Evolutionary conservation across 2,888 invertebrate genomes (phyloP).

Genomic region (Heliconius erato): DNA sequence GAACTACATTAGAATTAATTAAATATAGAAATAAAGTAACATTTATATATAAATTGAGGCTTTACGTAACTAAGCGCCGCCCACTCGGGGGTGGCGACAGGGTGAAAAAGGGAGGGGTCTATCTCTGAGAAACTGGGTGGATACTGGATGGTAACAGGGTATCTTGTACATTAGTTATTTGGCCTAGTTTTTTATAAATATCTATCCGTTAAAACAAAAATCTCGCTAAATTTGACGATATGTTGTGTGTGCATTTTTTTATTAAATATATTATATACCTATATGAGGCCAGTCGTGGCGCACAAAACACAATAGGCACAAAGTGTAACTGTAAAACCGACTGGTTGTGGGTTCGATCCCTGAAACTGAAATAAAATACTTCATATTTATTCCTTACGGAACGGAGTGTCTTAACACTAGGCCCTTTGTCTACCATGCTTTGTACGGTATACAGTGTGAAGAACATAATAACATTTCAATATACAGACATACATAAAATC

Average conservation of each 20-base stretch:
- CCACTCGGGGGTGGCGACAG: conserved; percentile 21
- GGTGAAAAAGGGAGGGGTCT: background rate
- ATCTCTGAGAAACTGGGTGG: conserved; percentile 44
- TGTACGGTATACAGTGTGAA: too few species aligned
- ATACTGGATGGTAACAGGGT: conserved; percentile 37
- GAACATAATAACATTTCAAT: too few species aligned
- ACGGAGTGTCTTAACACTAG: too few species aligned
- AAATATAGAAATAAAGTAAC: conserved; percentile 4
- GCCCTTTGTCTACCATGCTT: too few species aligned
- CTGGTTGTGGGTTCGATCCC: background rate
- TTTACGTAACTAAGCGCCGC: conserved; percentile 29
- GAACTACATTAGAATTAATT: background rate
- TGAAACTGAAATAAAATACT: too few species aligned
- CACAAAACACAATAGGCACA: too few species aligned
- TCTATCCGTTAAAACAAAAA: background rate
- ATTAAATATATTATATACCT: too few species aligned
- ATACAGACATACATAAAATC: too few species aligned
- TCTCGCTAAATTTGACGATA: too few species aligned
- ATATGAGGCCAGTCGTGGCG: too few species aligned
- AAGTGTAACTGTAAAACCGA: background rate
- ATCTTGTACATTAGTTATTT: conserved; percentile 32
- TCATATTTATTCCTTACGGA: too few species aligned
- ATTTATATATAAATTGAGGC: conserved; percentile 6
- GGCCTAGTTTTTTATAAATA: background rate
- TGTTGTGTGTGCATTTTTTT: too few species aligned